These are phyloP conservation scores for Aphodius sticticus DNA, from an alignment of 2,888 invertebrate species.

Conservation along the genomic window DNA sequence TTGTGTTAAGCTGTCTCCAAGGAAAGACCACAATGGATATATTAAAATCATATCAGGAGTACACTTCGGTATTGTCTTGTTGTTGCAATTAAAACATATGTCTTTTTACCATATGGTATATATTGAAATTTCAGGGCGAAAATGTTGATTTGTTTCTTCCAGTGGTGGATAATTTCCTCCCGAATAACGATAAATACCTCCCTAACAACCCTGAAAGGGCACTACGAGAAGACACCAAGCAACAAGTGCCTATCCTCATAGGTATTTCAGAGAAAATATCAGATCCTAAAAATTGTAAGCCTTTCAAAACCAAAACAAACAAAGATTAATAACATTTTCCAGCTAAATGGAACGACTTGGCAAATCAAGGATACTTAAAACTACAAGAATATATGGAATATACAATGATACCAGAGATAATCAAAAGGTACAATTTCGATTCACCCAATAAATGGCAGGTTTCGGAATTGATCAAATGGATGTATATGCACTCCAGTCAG, in stretches of 20 bases:
- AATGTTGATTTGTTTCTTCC: constrained; percentile 70
- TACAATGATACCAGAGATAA: constrained; percentile 67
- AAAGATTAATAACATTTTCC: background rate
- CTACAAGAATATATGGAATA: constrained; percentile 67
- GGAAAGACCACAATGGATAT: constrained; percentile 68
- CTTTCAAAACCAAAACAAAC: no score
- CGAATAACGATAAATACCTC: constrained; percentile 68
- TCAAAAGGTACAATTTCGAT: constrained; percentile 60
- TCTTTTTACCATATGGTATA: constrained; percentile 13
- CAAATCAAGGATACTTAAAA: constrained; percentile 64
- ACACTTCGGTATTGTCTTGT: constrained; percentile 59
- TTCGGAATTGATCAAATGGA: constrained; percentile 65
- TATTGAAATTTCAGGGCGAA: constrained; percentile 61
- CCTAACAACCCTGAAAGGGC: constrained; percentile 65
- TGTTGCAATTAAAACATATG: no score
- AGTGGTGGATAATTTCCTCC: constrained; percentile 69
- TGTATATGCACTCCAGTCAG: constrained; percentile 61
- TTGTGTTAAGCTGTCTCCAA: constrained; percentile 69
- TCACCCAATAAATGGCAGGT: constrained; percentile 48
- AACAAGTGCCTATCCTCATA: constrained; percentile 71
- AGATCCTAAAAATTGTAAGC: constrained; percentile 43
- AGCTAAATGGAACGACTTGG: constrained; percentile 68
- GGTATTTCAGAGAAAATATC: constrained; percentile 70
- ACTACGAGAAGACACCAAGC: constrained; percentile 63
- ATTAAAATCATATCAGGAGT: constrained; percentile 65